Evolutionary conservation across 2,888 invertebrate species (phyloP).

Genomic region (Pollenia labialis): DNA sequence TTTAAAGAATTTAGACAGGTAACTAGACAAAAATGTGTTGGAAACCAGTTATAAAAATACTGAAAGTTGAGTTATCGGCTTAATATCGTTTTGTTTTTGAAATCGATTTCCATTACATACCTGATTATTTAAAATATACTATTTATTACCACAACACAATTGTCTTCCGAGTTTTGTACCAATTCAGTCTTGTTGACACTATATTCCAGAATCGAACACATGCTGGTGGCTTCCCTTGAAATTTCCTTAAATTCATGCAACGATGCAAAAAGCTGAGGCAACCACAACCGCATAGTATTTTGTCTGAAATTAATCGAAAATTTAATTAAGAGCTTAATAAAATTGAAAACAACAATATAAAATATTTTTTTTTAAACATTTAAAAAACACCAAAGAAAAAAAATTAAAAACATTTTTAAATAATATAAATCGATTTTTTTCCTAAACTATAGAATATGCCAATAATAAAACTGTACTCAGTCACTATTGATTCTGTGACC

Average conservation of each 20-base stretch:
- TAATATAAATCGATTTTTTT: no score
- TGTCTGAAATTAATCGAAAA: constrained; percentile 84
- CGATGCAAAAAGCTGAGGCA: constrained; percentile 93
- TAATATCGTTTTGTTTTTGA: no score
- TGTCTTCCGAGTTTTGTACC: constrained; percentile 31
- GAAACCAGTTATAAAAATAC: no score
- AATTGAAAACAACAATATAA: not conserved
- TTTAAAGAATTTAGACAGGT: no score
- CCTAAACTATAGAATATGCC: no score
- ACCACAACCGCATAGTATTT: constrained; percentile 93
- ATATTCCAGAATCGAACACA: constrained; percentile 81
- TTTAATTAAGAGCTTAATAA: not conserved
- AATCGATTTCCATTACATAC: not conserved
- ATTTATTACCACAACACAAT: constrained; percentile 71
- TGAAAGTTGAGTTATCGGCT: no score
- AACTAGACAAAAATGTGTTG: no score
- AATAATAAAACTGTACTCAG: no score
- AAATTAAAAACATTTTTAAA: no score
- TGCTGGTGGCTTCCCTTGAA: constrained; percentile 73
- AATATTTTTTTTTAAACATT: not conserved
- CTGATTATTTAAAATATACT: not conserved
- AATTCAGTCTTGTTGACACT: constrained; percentile 80
- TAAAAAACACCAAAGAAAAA: no score
- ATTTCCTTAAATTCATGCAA: constrained; percentile 85
- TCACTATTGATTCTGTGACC: no score